These are phyloP conservation scores for Sphaeramia orbicularis DNA, from an alignment of 2,797 vertebrate species.

Conservation along the genomic window DNA sequence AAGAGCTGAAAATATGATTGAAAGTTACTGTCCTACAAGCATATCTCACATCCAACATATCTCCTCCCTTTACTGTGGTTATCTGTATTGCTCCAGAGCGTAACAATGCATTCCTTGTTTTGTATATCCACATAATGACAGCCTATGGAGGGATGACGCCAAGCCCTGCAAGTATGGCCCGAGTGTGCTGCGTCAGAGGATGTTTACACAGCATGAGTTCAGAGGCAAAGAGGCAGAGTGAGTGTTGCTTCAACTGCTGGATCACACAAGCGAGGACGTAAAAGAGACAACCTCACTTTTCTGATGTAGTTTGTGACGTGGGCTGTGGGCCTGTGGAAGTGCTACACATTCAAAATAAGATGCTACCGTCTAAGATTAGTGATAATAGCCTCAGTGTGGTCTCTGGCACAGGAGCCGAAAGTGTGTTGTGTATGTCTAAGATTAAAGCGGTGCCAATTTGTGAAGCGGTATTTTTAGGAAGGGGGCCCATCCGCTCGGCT, in stretches of 20 bases:
- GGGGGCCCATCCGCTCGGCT: constrained; percentile 57
- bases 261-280: constrained; percentile 1
- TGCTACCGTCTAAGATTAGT: constrained; percentile 6
- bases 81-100: background rate
- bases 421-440: constrained; percentile 46
- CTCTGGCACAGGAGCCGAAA: constrained; percentile 14
- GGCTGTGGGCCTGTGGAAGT: background rate
- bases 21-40: background rate
- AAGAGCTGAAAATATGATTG: constrained; percentile 1
- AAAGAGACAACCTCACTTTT: constrained; percentile 4
- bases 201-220: constrained; percentile 57
- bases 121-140: constrained; percentile 28
- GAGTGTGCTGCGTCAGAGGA: constrained; percentile 62
- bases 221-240: constrained; percentile 20
- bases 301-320: background rate
- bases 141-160: constrained; percentile 42
- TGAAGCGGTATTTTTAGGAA: constrained; percentile 77
- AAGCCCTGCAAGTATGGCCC: constrained; percentile 18
- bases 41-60: background rate
- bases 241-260: constrained; percentile 7
- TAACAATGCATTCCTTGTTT: constrained; percentile 36
- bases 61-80: background rate
- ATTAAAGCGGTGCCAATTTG: constrained; percentile 81
- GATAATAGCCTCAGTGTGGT: constrained; percentile 15
- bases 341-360: background rate